phyloP scores from a whole-genome alignment of 2,888 invertebrate genomes.

The Microdon myrmicae region DNA sequence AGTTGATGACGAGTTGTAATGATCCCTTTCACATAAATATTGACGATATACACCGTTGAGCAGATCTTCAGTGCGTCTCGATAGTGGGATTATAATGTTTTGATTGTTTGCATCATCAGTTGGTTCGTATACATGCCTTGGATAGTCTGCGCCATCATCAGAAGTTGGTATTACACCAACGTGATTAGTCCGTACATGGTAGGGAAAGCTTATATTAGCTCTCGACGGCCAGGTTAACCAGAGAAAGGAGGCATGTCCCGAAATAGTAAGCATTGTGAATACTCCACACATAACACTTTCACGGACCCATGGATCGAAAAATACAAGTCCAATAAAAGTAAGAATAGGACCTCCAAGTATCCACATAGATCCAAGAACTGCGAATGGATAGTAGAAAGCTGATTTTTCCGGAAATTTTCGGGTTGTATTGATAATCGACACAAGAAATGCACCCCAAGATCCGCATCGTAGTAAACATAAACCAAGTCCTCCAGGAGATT shows the following conservation, averaged over 20 bases:
- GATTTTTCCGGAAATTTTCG: constrained; percentile 86
- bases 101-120: constrained; percentile 29
- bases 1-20: constrained; percentile 53
- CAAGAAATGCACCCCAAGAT: constrained; percentile 86
- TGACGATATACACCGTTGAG: constrained; percentile 70
- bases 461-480: constrained; percentile 78
- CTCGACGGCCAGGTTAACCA: constrained; percentile 84
- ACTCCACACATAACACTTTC: constrained; percentile 80
- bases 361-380: constrained; percentile 85
- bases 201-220: constrained; percentile 90
- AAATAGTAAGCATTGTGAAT: constrained; percentile 73
- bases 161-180: constrained; percentile 75
- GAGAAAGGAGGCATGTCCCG: constrained; percentile 78
- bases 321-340: constrained; percentile 79
- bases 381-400: constrained; percentile 85
- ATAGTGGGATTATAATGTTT: constrained; percentile 71
- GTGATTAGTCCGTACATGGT: constrained; percentile 88
- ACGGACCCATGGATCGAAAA: constrained; percentile 83
- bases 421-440: constrained; percentile 72
- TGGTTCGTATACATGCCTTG: constrained; percentile 55
- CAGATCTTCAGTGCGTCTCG: constrained; percentile 73
- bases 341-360: constrained; percentile 85
- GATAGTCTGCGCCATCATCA: constrained; percentile 56
- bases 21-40: constrained; percentile 62
- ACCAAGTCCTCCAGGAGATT: constrained; percentile 89